phyloP scores from a whole-genome alignment of 1,140 invertebrate species.

The Leptonema lineaticorne region DNA sequence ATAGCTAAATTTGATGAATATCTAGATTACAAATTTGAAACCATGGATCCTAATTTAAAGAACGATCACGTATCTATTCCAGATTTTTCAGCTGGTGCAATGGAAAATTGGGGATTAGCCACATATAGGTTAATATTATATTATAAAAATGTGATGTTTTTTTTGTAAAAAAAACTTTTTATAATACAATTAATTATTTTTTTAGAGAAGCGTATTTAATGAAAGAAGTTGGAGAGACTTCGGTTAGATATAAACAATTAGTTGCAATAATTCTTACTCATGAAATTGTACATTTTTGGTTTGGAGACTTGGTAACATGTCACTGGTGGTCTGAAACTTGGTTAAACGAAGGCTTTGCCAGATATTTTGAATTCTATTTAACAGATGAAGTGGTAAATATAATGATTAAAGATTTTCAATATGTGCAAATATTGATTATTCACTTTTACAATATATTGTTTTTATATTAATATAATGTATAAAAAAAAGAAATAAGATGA shows the following conservation, averaged over 20 bases:
- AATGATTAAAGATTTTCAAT: background rate
- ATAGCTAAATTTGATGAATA: constrained; percentile 53
- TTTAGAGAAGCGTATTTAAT: constrained; percentile 62
- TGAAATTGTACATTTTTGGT: constrained; percentile 68
- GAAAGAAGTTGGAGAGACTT: constrained; percentile 53
- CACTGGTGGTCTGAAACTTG: constrained; percentile 71
- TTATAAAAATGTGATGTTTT: background rate
- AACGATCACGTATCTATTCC: constrained; percentile 73
- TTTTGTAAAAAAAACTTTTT: constrained; percentile 68
- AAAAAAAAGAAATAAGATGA: constrained; percentile 40
- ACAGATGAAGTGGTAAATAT: background rate
- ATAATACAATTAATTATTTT: background rate
- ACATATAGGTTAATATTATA: constrained; percentile 58
- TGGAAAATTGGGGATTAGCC: constrained; percentile 85
- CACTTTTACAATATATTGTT: constrained; percentile 40
- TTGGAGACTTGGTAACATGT: constrained; percentile 67
- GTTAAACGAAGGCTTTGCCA: constrained; percentile 56
- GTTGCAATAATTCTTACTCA: constrained; percentile 61
- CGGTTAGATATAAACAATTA: constrained; percentile 50
- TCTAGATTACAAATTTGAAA: constrained; percentile 54
- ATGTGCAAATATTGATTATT: background rate
- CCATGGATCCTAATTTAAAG: constrained; percentile 51
- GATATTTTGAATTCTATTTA: constrained; percentile 1
- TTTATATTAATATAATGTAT: constrained; percentile 43
- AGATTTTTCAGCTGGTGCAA: constrained; percentile 74